phyloP scores from a whole-genome alignment of 2,888 invertebrate genomes.

The Sphaerophoria taeniata region DNA sequence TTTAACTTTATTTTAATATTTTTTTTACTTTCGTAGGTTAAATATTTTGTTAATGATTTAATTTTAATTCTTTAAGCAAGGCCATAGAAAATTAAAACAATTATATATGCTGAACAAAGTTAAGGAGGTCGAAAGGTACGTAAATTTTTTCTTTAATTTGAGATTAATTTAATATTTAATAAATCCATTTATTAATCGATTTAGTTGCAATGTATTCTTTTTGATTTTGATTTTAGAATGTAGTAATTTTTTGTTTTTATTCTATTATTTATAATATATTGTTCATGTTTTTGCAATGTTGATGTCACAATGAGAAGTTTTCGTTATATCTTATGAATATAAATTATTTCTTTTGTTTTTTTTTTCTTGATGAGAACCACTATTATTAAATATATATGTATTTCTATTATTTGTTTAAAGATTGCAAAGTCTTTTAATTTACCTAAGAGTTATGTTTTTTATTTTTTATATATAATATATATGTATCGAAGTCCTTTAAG shows the following conservation, averaged over 20 bases:
- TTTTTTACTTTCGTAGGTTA: slow-evolving; percentile 30
- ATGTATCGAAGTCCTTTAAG: slow-evolving; percentile 83
- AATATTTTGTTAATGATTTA: slow-evolving; percentile 22
- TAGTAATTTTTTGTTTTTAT: slow-evolving; percentile 68
- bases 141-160: slow-evolving; percentile 61
- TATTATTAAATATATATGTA: slow-evolving; percentile 74
- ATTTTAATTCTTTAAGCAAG: slow-evolving; percentile 47
- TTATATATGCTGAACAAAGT: slow-evolving; percentile 61
- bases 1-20: slow-evolving; percentile 33
- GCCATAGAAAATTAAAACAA: slow-evolving; percentile 64
- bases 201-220: slow-evolving; percentile 59
- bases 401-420: slow-evolving; percentile 74
- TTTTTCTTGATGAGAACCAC: slow-evolving; percentile 81
- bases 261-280: slow-evolving; percentile 76
- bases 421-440: slow-evolving; percentile 79
- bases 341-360: slow-evolving; percentile 80
- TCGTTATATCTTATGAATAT: slow-evolving; percentile 72
- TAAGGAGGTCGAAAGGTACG: slow-evolving; percentile 71
- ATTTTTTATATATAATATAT: slow-evolving; percentile 80
- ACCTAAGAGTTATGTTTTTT: slow-evolving; percentile 73
- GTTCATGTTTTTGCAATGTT: slow-evolving; percentile 79
- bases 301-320: slow-evolving; percentile 80
- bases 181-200: slow-evolving; percentile 66
- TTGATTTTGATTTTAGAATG: slow-evolving; percentile 77
- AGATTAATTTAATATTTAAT: slow-evolving; percentile 63